Evolutionary conservation across 2,113 vertebrate species (phyloP).

Genomic region (Meriones unguiculatus): DNA sequence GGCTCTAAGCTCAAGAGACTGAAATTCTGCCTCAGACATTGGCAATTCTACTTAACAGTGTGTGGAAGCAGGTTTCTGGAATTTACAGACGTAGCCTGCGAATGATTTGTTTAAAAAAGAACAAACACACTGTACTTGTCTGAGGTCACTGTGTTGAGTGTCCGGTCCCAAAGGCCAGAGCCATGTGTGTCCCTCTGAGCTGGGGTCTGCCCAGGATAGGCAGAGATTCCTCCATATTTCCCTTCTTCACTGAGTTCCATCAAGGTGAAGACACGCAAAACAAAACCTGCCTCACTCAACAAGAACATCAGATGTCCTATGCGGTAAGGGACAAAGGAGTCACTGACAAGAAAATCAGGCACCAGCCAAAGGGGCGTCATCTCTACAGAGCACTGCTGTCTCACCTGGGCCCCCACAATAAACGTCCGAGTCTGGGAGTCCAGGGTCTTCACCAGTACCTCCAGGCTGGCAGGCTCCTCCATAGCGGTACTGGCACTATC

Average conservation of each 20-base stretch:
- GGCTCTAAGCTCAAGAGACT: not conserved
- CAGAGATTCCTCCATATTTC: not conserved
- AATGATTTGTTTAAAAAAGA: not conserved
- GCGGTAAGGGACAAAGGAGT: slow-evolving; percentile 1
- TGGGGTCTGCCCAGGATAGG: not conserved
- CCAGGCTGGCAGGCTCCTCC: slow-evolving; percentile 90
- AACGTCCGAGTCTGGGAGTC: slow-evolving; percentile 95
- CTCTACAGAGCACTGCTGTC: not conserved
- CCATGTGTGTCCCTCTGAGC: not conserved
- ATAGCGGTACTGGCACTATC: slow-evolving; percentile 77
- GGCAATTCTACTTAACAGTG: not conserved
- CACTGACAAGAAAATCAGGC: not conserved
- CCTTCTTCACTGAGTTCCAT: not conserved
- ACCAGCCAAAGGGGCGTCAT: not conserved
- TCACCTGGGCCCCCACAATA: slow-evolving; percentile 92
- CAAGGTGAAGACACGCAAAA: not conserved
- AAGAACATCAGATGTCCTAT: not conserved
- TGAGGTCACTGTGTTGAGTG: not conserved
- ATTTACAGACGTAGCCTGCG: not conserved
- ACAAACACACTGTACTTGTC: not conserved
- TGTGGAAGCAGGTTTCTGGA: not conserved
- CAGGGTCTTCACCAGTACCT: slow-evolving; percentile 95
- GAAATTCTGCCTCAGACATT: not conserved
- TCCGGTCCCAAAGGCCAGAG: slow-evolving; percentile 19
- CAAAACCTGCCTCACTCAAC: slow-evolving; percentile 40